Evolutionary conservation across 2,113 vertebrate genomes (phyloP).

Genomic region (Fregetta grallaria): DNA sequence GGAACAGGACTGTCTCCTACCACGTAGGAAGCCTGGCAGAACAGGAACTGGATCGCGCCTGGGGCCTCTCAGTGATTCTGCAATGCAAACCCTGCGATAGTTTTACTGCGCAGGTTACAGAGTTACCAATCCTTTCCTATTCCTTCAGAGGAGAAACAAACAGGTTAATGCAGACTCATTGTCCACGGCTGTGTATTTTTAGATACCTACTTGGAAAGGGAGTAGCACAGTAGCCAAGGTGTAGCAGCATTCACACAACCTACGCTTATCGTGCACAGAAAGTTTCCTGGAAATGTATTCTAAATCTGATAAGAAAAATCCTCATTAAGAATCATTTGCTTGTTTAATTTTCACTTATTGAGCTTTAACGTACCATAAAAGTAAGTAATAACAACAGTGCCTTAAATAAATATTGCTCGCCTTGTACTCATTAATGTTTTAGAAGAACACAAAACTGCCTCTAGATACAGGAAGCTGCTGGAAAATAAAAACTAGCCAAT

Average conservation of each 20-base stretch:
- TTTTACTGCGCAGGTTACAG: background rate
- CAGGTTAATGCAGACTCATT: background rate
- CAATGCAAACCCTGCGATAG: background rate
- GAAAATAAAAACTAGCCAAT: slow-evolving; percentile 60
- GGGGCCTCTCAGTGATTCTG: background rate
- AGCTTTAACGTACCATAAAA: slow-evolving; percentile 35
- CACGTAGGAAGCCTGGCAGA: background rate
- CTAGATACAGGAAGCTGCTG: slow-evolving; percentile 62
- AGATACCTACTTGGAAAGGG: background rate
- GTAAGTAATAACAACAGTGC: background rate
- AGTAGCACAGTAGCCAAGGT: background rate
- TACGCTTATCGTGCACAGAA: background rate
- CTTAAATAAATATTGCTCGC: slow-evolving; percentile 24
- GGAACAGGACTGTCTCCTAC: background rate
- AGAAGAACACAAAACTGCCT: slow-evolving; percentile 60
- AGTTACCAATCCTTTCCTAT: background rate
- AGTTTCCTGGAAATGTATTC: background rate
- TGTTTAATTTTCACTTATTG: slow-evolving; percentile 40
- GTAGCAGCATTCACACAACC: background rate
- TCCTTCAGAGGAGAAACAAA: background rate
- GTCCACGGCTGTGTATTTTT: background rate
- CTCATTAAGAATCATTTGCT: slow-evolving; percentile 34
- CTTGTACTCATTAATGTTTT: slow-evolving; percentile 32
- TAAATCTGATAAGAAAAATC: slow-evolving; percentile 43
- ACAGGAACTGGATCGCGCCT: background rate